Percentiles rank a stretch among this genome's conserved stretches.
phyloP scores from a whole-genome alignment of 2,888 invertebrate species.

The Mythimna impura region DNA sequence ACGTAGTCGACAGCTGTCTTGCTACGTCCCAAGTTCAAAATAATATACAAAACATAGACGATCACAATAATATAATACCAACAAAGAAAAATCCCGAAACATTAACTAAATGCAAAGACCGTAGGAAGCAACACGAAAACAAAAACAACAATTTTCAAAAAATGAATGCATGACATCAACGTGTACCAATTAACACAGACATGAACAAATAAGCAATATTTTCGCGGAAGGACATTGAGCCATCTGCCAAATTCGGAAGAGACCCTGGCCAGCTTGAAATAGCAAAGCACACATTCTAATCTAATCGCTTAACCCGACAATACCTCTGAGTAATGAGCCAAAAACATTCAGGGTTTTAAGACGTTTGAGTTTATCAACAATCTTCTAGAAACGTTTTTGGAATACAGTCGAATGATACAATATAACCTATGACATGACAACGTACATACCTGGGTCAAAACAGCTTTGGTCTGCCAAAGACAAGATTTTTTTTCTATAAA shows the following conservation, averaged over 20 bases:
- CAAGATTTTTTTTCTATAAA: neutral
- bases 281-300: conserved; percentile 66
- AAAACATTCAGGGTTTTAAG: conserved; percentile 25
- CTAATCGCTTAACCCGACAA: conserved; percentile 49
- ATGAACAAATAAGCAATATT: conserved; percentile 59
- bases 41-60: neutral
- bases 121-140: neutral
- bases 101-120: neutral
- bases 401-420: neutral
- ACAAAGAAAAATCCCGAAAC: neutral
- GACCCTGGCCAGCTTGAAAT: conserved; percentile 71
- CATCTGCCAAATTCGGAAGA: conserved; percentile 69
- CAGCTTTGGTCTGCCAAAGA: neutral
- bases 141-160: neutral
- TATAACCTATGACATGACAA: neutral
- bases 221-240: conserved; percentile 60
- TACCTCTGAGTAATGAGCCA: conserved; percentile 32
- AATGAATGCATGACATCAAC: conserved; percentile 57
- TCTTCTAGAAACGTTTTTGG: neutral
- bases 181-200: conserved; percentile 57
- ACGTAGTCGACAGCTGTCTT: neutral
- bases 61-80: conserved; percentile 1
- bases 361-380: conserved; percentile 2
- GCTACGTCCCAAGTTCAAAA: neutral
- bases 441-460: neutral